Base-by-base conservation (phyloP, 2,888 invertebrate genomes). In the Nebria brevicollis region DNA sequence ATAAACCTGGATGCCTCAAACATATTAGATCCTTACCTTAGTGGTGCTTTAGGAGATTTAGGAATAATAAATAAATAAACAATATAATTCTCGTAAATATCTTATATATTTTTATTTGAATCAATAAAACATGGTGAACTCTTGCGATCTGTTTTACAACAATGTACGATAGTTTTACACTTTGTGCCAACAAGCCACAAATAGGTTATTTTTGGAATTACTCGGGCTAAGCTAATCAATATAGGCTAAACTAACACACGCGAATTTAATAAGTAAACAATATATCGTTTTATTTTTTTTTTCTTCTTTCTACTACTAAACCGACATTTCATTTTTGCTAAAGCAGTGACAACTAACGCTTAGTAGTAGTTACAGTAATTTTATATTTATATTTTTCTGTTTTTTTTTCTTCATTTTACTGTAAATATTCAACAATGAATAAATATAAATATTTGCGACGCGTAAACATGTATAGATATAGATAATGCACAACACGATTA, bases 81-180 rank as follows among this genome's bases (percentile, higher is more conserved):
- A 15, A 72, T 80, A 13, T 80, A 75, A 80, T 80, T 75, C 43
- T 80, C 64, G 80, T 75, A 75, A 80, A 80, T 80, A 80, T 79
- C 26, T 26, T 79, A 43, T 75, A 26, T 79, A 20, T 70, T 80
- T 80, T 80, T 15, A 80, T 80, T 64, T 75, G 54, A 70, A 70
- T 70, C 75, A 75, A 80, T 80, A 75, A 70, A 75, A 75, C 80
- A 79, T 79, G 68, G 75, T 80, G 75, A 80, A 80, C 54, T 68
- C 64, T 68, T 54, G 79, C 75, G 80, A 70, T 41, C 75, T 80
- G 75, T 80, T 75, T 34, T 80, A 80, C 80, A 80, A 80, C 72
- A 80, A 80, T 80, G 75, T 72, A 80, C 75, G 75, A 75, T 78
- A 70, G 25, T 70, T 41, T 75, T 80, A 80, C 80, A 80, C 80